phyloP scores from a whole-genome alignment of 2,888 invertebrate genomes.

The Oeneis ivallda region DNA sequence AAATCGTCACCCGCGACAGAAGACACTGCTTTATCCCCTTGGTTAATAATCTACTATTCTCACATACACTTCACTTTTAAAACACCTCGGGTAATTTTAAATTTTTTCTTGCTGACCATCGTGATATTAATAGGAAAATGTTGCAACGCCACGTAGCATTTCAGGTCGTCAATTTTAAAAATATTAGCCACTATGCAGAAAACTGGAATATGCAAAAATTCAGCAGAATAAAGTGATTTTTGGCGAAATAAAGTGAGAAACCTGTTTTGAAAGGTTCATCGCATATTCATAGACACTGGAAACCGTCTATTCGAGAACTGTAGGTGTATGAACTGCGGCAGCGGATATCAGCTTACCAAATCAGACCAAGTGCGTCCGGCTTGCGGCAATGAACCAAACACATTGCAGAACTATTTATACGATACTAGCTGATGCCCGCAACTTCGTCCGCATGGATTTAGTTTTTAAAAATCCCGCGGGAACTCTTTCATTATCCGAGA shows the following conservation, averaged over 20 bases:
- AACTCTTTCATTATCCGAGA: too few relatives aligned
- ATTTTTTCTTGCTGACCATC: not conserved
- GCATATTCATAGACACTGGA: constrained; percentile 25
- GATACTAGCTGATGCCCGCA: not conserved
- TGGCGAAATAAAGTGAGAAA: not conserved
- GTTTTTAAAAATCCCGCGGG: too few relatives aligned
- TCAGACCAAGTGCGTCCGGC: constrained; percentile 36
- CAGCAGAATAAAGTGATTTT: not conserved
- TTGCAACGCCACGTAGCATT: not conserved
- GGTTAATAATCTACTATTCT: too few relatives aligned
- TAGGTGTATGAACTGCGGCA: constrained; percentile 30
- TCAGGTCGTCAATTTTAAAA: not conserved
- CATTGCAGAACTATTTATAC: not conserved
- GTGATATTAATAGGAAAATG: not conserved
- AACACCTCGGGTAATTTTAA: too few relatives aligned
- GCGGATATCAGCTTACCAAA: constrained; percentile 41
- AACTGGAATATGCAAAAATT: not conserved
- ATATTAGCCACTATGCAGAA: not conserved
- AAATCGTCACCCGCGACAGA: too few relatives aligned
- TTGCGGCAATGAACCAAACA: constrained; percentile 28
- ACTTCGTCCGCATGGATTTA: too few relatives aligned
- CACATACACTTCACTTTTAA: too few relatives aligned
- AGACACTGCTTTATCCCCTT: too few relatives aligned
- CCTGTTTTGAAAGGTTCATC: constrained; percentile 21
- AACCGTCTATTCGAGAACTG: constrained; percentile 37